Base-by-base conservation (phyloP, 2,888 invertebrate species). In the Neria commutata region DNA sequence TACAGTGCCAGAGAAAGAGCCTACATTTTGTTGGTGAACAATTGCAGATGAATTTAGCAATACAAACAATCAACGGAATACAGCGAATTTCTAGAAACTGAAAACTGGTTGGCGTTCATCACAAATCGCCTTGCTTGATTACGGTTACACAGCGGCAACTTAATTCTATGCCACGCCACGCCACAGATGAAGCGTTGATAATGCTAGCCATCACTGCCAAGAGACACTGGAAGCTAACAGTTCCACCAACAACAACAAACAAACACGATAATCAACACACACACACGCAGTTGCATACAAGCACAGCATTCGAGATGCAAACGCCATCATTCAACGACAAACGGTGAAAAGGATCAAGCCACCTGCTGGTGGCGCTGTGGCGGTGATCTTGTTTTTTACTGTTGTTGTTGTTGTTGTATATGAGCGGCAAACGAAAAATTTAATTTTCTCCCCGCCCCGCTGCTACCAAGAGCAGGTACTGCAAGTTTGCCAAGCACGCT, bases 341-440 rank as follows among this genome's bases (percentile, higher is more conserved):
- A 70, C 51, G 58, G 62, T 34, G n/a, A 72, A 62, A 61, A 73
- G 71, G 73, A 76, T 72, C 68, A 72, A 68, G 74, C 69, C 75
- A 70, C n/a, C n/a, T n/a, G 67, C 75, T 74, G 74, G 72, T 74
- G 74, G 68, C 67, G 47, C 52, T 25, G n/a, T n/a, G 6, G 42
- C 42, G n/a, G n/a, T n/a, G n/a, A n/a, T n/a, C n/a, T n/a, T n/a
- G n/a, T n/a, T n/a, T n/a, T n/a, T n/a, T n/a, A n/a, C n/a, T n/a
- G n/a, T n/a, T n/a, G n/a, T n/a, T n/a, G n/a, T n/a, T n/a, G n/a
- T n/a, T n/a, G n/a, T n/a, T n/a, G n/a, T n/a, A n/a, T n/a, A n/a
- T n/a, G n/a, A n/a, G n/a, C n/a, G n/a, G n/a, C n/a, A n/a, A n/a
- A n/a, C n/a, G n/a, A n/a, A 46, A 56, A 60, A 49, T 53, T 60